Conservation (phyloP, 2,113 vertebrate species). For the Paramisgurnus dabryanus region DNA sequence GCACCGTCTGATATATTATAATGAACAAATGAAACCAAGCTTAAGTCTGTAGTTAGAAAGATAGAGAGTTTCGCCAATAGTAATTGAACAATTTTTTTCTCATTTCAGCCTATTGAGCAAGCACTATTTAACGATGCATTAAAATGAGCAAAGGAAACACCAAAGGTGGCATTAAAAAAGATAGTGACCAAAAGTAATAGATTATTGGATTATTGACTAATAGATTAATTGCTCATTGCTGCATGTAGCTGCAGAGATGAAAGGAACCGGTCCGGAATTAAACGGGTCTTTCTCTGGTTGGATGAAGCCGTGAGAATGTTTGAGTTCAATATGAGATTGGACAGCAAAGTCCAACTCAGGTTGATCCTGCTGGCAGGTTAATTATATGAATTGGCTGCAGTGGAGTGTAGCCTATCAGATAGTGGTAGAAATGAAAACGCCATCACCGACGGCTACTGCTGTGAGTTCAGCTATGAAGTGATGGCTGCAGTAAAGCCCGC, state of each 20-base stretch:
- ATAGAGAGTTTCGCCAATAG: conserved; percentile 1
- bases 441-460: conserved; percentile 60
- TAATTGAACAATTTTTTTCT: conserved; percentile 2
- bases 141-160: background rate
- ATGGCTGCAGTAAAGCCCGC: conserved; percentile 65
- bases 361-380: conserved; percentile 77
- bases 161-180: background rate
- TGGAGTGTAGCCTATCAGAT: conserved; percentile 76
- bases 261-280: conserved; percentile 52
- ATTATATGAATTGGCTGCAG: conserved; percentile 79
- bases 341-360: conserved; percentile 69
- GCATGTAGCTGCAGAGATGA: background rate
- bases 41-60: background rate
- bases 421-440: conserved; percentile 67
- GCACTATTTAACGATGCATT: background rate
- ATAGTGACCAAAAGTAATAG: background rate
- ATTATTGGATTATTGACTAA: conserved; percentile 33
- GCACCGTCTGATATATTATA: background rate
- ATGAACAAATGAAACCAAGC: background rate
- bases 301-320: conserved; percentile 71
- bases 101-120: background rate
- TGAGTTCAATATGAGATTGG: conserved; percentile 69
- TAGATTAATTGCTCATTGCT: conserved; percentile 3
- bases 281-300: conserved; percentile 58
- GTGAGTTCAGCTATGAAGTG: conserved; percentile 63